These are phyloP conservation scores for Odontocerum albicorne DNA, from an alignment of 2,888 invertebrate species.

Conservation along the genomic window DNA sequence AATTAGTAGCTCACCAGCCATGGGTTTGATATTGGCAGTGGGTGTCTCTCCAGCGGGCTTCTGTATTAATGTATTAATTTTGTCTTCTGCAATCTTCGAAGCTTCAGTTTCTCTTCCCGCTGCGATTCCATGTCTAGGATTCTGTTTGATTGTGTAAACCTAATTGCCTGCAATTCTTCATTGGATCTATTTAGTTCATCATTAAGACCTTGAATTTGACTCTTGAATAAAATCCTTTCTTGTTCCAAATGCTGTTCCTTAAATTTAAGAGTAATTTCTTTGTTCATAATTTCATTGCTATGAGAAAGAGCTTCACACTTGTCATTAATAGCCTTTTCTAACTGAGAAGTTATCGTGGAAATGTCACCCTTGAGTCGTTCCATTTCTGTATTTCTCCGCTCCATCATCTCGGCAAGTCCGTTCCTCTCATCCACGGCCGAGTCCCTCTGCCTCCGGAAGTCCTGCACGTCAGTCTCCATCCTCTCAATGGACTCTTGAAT, in stretches of 20 bases:
- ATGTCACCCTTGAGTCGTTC: conserved; percentile 73
- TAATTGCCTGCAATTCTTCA: conserved; percentile 73
- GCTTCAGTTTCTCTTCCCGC: conserved; percentile 80
- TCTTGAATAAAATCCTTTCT: conserved; percentile 73
- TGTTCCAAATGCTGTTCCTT: conserved; percentile 84
- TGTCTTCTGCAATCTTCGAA: conserved; percentile 69
- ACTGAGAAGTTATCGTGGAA: conserved; percentile 67
- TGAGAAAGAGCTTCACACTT: conserved; percentile 84
- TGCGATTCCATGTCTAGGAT: conserved; percentile 73
- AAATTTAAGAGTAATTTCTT: conserved; percentile 75
- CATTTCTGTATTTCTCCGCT: conserved; percentile 72
- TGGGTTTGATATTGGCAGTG: conserved; percentile 93
- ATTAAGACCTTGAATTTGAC: conserved; percentile 77
- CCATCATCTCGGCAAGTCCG: conserved; percentile 68
- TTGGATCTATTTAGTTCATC: conserved; percentile 78
- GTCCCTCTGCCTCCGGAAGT: conserved; percentile 70
- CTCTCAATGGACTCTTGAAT: conserved; percentile 63
- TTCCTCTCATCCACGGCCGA: conserved; percentile 74
- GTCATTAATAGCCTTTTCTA: conserved; percentile 72
- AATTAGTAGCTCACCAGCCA: conserved; percentile 66
- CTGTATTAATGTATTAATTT: conserved; percentile 66
- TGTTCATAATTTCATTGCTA: conserved; percentile 78
- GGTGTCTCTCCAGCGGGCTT: conserved; percentile 62
- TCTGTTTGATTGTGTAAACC: conserved; percentile 71
- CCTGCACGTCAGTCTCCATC: conserved; percentile 66